A percentile compares a stretch with the other conserved stretches of the same genome.
These are phyloP conservation scores for Epinephelus moara DNA, from an alignment of 2,113 vertebrate species.

Conservation along the genomic window DNA sequence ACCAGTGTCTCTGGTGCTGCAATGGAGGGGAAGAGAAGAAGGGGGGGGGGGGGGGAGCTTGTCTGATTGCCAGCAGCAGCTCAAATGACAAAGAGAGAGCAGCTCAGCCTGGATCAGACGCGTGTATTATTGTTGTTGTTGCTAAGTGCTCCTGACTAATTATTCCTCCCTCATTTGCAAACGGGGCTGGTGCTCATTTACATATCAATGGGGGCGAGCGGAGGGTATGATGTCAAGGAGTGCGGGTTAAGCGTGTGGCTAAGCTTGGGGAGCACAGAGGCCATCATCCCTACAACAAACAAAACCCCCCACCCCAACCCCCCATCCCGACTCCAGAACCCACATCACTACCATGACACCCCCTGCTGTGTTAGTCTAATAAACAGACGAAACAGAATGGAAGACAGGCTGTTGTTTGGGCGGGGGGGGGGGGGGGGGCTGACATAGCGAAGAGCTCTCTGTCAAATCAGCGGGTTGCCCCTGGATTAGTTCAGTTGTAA, in stretches of 20 bases:
- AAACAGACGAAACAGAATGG: slow-evolving; percentile 81
- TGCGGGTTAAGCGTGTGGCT: slow-evolving; percentile 80
- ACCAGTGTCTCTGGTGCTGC: slow-evolving; percentile 67
- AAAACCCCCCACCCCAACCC: slow-evolving; percentile 29
- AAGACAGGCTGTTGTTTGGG: slow-evolving; percentile 75
- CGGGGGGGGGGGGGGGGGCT: slow-evolving; percentile 12
- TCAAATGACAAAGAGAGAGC: slow-evolving; percentile 84
- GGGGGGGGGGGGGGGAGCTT: slow-evolving; percentile 29
- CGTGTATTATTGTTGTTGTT: slow-evolving; percentile 84
- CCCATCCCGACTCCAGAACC: slow-evolving; percentile 55
- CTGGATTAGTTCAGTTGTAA: slow-evolving; percentile 86
- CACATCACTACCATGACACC: slow-evolving; percentile 69
- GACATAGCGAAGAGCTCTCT: slow-evolving; percentile 76
- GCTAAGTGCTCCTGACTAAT: slow-evolving; percentile 86
- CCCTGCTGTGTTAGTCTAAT: slow-evolving; percentile 80
- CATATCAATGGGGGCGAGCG: slow-evolving; percentile 81
- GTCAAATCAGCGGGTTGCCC: slow-evolving; percentile 86
- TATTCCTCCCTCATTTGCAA: slow-evolving; percentile 88
- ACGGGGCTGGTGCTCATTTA: slow-evolving; percentile 75
- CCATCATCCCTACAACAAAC: slow-evolving; percentile 81
- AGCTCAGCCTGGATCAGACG: slow-evolving; percentile 78
- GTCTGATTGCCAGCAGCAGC: slow-evolving; percentile 81
- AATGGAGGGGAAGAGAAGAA: slow-evolving; percentile 8
- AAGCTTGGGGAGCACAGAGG: slow-evolving; percentile 71
- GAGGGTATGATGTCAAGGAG: slow-evolving; percentile 77